These are phyloP conservation scores for Lepilemur septentrionalis DNA, from an alignment of 2,797 vertebrate genomes.

Conservation along the genomic window DNA sequence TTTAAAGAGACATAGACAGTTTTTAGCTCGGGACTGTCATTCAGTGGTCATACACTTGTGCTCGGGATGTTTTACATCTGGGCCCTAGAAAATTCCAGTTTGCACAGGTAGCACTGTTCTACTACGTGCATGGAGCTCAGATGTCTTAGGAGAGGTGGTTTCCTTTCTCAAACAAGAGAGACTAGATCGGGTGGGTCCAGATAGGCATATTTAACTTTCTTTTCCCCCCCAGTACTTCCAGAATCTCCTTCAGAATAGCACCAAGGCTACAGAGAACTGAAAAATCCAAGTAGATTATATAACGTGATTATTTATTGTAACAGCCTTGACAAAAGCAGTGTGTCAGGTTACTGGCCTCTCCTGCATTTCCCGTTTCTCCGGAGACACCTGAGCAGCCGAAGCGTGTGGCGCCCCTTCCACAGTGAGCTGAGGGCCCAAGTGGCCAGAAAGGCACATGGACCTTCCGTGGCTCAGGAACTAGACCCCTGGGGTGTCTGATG, in stretches of 20 bases:
- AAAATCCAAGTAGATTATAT: not conserved
- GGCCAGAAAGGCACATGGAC: accelerated
- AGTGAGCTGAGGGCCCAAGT: not conserved
- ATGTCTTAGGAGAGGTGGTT: not conserved
- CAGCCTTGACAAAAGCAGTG: not conserved
- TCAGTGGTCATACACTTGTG: not conserved
- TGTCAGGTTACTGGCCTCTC: not conserved
- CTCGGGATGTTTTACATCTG: not conserved
- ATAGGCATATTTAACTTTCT: not conserved
- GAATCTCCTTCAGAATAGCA: not conserved
- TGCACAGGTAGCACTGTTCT: not conserved
- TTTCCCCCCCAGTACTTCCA: not conserved
- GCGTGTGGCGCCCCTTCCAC: not conserved
- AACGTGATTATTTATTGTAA: not conserved
- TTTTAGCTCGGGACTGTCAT: not conserved
- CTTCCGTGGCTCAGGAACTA: accelerated
- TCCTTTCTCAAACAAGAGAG: not conserved
- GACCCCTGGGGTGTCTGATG: accelerated
- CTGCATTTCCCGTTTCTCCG: not conserved
- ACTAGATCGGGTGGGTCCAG: not conserved
- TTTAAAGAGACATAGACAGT: not conserved
- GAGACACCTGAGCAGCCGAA: not conserved
- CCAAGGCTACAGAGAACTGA: not conserved
- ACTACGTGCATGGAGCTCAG: not conserved
- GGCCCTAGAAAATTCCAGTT: not conserved